Evolutionary conservation across 2,888 invertebrate species (phyloP), one percentile per base, ranked within the genome.

Genomic region (Abscondita cerata): DNA sequence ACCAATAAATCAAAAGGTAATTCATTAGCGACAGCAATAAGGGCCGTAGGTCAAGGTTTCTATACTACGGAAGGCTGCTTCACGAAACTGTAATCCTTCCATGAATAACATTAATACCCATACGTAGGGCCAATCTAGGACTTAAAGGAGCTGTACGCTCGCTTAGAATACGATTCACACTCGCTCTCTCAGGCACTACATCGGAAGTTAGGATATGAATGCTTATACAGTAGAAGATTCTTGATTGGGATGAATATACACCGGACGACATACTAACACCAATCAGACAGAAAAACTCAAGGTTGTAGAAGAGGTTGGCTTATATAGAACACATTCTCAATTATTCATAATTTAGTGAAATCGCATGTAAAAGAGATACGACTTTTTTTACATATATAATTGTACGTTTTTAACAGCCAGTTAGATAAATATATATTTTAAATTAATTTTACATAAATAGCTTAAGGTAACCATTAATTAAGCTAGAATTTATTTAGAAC

Each of bases 11-110:
- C 95, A 52, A 95, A 86, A 0, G 96, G 96, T 66, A 96, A 83
- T 67, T 95, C 95, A 1, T 86, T 81, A 0, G 90, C 87, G 1
- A 90, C 88, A 1, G 89, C 87, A 66, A 90, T 89, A 69, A 96
- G 84, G 1, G 94, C 93, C 1, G 90, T 89, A 38, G 90, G 88
- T 2, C 92, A 93, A 15, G 96, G 83, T 40, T 93, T 85, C 44
- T 90, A 87, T 65, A 96, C 85, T 59, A 95, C 90, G 41, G 90
- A n/a, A 89, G 0, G 95, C 94, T 4, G 95, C 95, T 76, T 96
- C 96, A n/a, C 93, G 83, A 78, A 92, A 95, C 81, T 95, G 95
- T 19, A 91, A 83, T 6, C 94, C 94, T 77, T 96, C 96, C n/a
- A n/a, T n/a, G 70, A 94, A 91, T 70, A 96, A 82, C 54, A 94